phyloP scores from a whole-genome alignment of 2,888 invertebrate genomes.

The Argyresthia goedartella region DNA sequence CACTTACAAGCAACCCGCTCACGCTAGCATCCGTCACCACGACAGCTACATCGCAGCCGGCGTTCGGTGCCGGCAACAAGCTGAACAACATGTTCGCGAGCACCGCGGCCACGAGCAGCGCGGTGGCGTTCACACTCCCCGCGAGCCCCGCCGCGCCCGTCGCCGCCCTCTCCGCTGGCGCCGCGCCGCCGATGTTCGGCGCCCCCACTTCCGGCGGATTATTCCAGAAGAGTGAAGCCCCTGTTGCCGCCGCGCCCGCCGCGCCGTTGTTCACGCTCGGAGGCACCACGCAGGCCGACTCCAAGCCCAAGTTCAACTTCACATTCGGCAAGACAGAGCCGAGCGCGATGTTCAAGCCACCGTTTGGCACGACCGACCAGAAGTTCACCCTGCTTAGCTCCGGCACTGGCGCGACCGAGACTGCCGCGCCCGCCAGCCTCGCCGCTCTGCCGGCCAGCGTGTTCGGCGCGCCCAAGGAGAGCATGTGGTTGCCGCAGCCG shows the following conservation, averaged over 20 bases:
- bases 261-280: no score
- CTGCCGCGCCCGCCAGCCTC: neutral
- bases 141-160: neutral
- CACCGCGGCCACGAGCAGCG: neutral
- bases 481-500: no score
- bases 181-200: conserved; percentile 2
- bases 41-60: neutral
- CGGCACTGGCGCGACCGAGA: neutral
- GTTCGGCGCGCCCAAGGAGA: neutral
- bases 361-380: no score
- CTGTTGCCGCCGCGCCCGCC: neutral
- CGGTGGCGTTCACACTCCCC: neutral
- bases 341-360: no score
- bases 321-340: neutral
- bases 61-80: neutral
- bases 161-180: neutral
- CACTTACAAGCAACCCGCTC: no score
- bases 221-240: no score
- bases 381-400: no score
- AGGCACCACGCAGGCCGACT: neutral
- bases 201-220: neutral
- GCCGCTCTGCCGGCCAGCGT: neutral
- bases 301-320: no score
- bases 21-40: no score
- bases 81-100: neutral